Base-by-base conservation (phyloP, 2,888 invertebrate species). In the Cryptophagus acutangulus region DNA sequence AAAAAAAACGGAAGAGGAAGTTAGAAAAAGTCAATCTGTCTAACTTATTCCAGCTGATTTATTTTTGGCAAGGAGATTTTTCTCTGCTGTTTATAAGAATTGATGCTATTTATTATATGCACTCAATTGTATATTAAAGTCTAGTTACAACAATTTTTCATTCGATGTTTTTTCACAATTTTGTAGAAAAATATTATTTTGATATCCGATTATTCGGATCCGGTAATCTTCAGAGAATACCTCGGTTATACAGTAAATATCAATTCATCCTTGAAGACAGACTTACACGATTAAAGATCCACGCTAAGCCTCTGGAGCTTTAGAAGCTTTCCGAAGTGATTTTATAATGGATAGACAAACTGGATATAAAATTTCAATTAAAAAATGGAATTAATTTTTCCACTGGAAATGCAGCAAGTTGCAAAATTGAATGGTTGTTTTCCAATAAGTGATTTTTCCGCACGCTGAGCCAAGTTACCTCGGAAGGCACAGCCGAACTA, bases 21-120 rank as follows among this genome's bases (percentile, higher is more conserved):
- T 36, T 36, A 16, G 35, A 45, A 42, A 45, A 43, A 46, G 39
- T 28, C 46, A 43, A 49, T 49, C 42, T 46, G 43, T 49, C 49
- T 41, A 45, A 47, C 46, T 46, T 46, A 47, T 47, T 49, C 41
- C 49, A 40, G 31, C 33, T 45, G 49, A 49, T 42, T 47, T 49
- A 49, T 45, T 45, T 47, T 38, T 35, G 26, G 41, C 10, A 10
- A 15, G 10, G 24, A 16, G 8, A 12, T 16, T 36, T 24, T 10
- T 31, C 16, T 16, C n/a, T 13, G 13, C 15, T 4, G 3, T 16
- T 12, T 4, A 10, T 6, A 15, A 31, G 16, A 31, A 16, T 31
- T 16, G 31, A 31, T 31, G 3, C 16, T 31, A 10, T 31, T 15
- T 10, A 10, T 28, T 15, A 15, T 31, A 31, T 31, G 15, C 31